These are phyloP conservation scores for Crocuta crocuta DNA, from an alignment of 2,113 vertebrate genomes.

Conservation along the genomic window DNA sequence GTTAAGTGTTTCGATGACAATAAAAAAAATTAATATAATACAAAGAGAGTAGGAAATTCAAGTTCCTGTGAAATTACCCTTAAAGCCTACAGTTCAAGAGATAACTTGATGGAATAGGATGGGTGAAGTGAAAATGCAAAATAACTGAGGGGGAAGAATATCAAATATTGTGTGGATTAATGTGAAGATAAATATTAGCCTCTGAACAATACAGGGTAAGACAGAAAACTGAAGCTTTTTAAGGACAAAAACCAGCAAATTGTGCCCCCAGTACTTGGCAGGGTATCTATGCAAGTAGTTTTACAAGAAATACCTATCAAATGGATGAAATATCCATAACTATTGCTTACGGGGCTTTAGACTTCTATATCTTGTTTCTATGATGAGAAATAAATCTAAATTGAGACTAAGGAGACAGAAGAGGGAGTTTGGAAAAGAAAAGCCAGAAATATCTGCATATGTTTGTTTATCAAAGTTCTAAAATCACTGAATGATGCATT, in stretches of 20 bases:
- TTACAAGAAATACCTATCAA: neutral
- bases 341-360: neutral
- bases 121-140: neutral
- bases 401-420: neutral
- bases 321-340: neutral
- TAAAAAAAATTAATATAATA: neutral
- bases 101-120: neutral
- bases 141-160: neutral
- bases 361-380: neutral
- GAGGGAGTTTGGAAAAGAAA: neutral
- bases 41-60: neutral
- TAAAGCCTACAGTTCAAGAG: neutral
- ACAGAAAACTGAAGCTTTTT: neutral
- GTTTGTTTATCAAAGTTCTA: neutral
- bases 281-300: neutral
- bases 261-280: neutral
- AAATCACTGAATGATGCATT: neutral
- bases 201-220: neutral
- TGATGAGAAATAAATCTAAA: neutral
- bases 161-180: neutral
- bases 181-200: neutral
- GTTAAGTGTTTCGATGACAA: neutral
- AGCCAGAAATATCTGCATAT: neutral
- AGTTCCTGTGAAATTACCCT: neutral
- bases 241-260: neutral